Conservation (phyloP, 2,888 invertebrate genomes). For the Busseola fusca region DNA sequence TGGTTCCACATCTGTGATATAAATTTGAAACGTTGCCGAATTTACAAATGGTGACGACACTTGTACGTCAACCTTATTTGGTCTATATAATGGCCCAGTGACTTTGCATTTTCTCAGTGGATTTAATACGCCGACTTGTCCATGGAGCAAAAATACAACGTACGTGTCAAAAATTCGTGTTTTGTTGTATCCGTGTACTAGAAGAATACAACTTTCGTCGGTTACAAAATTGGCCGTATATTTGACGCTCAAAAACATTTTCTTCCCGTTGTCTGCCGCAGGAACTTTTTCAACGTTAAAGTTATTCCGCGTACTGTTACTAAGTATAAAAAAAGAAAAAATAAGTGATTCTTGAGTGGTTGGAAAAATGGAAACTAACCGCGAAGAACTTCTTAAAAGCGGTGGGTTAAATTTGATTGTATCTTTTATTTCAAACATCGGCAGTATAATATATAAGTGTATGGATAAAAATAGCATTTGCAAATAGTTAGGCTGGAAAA, state of each 20-base stretch:
- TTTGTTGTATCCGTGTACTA: conserved; percentile 84
- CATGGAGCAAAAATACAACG: conserved; percentile 77
- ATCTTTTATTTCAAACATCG: conserved; percentile 85
- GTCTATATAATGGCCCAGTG: conserved; percentile 80
- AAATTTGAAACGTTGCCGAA: conserved; percentile 69
- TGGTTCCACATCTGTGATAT: conserved; percentile 80
- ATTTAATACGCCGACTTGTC: conserved; percentile 73
- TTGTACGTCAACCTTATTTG: conserved; percentile 79
- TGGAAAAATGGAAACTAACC: conserved; percentile 80
- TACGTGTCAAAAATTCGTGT: conserved; percentile 85
- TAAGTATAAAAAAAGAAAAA: conserved; percentile 76
- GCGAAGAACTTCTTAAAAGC: conserved; percentile 79
- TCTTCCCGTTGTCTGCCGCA: conserved; percentile 77
- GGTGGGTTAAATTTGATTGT: conserved; percentile 82
- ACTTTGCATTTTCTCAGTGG: conserved; percentile 82
- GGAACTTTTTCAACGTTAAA: conserved; percentile 80
- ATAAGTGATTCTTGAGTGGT: conserved; percentile 79
- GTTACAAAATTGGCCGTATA: conserved; percentile 80
- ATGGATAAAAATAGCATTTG: conserved; percentile 89
- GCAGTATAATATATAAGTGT: conserved; percentile 88
- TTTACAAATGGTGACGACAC: conserved; percentile 77
- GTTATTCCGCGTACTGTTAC: conserved; percentile 72
- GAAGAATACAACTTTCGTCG: conserved; percentile 75
- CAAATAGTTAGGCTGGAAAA: conserved; percentile 87
- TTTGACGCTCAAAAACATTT: conserved; percentile 79